These are phyloP conservation scores for Anguilla pacifica DNA, from an alignment of 2,797 vertebrate genomes.

Conservation along the genomic window DNA sequence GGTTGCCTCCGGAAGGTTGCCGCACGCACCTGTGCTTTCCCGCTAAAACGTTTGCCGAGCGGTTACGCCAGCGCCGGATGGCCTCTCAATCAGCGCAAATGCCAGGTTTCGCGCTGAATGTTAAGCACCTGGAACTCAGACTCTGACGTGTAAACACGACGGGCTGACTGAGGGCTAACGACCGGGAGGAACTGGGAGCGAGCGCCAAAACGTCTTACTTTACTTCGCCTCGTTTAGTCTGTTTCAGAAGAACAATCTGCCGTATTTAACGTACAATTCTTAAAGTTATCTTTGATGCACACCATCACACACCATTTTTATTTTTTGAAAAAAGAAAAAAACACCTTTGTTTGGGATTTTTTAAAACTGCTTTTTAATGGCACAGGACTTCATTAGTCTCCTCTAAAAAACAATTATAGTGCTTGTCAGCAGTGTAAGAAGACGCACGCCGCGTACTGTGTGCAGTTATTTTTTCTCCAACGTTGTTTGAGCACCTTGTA, in stretches of 20 bases:
- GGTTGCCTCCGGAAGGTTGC: conserved; percentile 50
- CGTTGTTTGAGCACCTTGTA: background rate
- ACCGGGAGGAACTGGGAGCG: no score
- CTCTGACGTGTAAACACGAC: background rate
- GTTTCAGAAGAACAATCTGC: background rate
- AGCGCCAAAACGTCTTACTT: no score
- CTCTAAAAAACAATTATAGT: background rate
- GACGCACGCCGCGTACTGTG: background rate
- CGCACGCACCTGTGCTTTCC: conserved; percentile 39
- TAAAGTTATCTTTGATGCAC: background rate
- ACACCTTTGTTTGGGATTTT: background rate
- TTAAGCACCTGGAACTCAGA: conserved; percentile 45
- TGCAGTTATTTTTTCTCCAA: background rate
- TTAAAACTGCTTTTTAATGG: background rate
- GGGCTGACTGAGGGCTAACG: background rate
- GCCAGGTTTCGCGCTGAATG: conserved; percentile 62
- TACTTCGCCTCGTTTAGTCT: background rate
- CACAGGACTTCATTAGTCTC: background rate
- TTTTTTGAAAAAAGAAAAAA: background rate
- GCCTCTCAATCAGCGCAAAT: conserved; percentile 65
- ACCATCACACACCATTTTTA: background rate
- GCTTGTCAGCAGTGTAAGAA: background rate
- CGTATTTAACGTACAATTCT: background rate
- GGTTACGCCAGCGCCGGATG: conserved; percentile 56
- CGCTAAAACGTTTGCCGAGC: conserved; percentile 65